Conservation (phyloP, 2,888 invertebrate genomes). For the Cyclophora albipunctata region DNA sequence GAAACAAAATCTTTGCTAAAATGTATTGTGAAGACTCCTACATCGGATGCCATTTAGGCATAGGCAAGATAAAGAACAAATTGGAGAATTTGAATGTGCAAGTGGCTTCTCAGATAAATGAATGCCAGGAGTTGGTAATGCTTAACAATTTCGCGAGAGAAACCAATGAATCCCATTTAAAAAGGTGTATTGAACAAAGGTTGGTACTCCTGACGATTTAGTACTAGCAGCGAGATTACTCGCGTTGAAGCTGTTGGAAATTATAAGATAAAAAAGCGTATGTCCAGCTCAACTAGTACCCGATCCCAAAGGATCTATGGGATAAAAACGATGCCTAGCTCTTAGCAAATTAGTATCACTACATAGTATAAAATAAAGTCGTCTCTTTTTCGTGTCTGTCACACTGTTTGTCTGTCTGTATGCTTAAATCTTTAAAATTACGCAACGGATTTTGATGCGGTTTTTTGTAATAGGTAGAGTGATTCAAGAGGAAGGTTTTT, state of each 20-base stretch:
- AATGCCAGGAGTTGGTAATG: conserved; percentile 53
- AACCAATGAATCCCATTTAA: conserved; percentile 48
- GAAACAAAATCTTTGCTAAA: background rate
- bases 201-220: conserved; percentile 1
- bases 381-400: too few species aligned
- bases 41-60: conserved; percentile 32
- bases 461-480: too few species aligned
- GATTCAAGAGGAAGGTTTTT: too few species aligned
- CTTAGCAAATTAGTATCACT: too few species aligned
- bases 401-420: too few species aligned
- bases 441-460: too few species aligned
- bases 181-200: conserved; percentile 51
- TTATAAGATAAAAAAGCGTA: background rate
- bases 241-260: background rate
- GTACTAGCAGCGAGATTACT: background rate
- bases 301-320: too few species aligned
- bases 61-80: conserved; percentile 31
- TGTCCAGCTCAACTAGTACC: too few species aligned
- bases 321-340: too few species aligned
- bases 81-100: conserved; percentile 44
- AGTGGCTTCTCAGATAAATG: conserved; percentile 51
- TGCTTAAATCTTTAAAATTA: too few species aligned
- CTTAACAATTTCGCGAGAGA: conserved; percentile 52
- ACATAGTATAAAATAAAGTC: too few species aligned
- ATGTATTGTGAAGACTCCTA: conserved; percentile 40